Percentiles rank a stretch among this genome's conserved stretches.
These are phyloP conservation scores for Drosophila tsacasi DNA, from an alignment of 1,140 invertebrate species.

Conservation along the genomic window DNA sequence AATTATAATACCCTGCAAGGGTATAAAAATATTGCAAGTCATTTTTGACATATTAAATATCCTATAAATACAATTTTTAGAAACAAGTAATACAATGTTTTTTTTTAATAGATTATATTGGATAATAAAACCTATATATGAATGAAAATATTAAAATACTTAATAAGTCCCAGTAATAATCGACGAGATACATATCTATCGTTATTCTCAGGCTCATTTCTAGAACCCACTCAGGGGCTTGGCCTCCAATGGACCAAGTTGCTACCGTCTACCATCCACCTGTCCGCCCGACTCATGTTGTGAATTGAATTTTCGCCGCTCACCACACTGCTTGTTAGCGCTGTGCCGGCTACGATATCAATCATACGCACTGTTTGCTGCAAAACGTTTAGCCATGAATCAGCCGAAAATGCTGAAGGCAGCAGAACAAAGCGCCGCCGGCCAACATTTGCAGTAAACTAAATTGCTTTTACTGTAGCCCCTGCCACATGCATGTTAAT, in stretches of 20 bases:
- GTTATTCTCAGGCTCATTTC: neutral
- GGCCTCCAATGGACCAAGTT: conserved; percentile 33
- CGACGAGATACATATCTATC: neutral
- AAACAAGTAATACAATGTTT: too few relatives aligned
- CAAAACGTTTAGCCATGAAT: conserved; percentile 77
- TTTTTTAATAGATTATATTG: too few relatives aligned
- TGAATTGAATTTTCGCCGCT: conserved; percentile 58
- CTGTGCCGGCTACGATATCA: conserved; percentile 61
- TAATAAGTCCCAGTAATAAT: neutral
- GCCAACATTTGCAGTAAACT: conserved; percentile 76
- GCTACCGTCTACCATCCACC: neutral
- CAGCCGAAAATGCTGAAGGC: conserved; percentile 70
- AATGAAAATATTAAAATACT: too few relatives aligned
- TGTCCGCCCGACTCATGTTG: conserved; percentile 34
- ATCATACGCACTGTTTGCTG: conserved; percentile 80
- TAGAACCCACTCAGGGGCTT: neutral
- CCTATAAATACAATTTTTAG: too few relatives aligned
- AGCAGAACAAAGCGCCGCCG: conserved; percentile 56
- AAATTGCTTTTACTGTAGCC: conserved; percentile 75
- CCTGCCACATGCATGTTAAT: conserved; percentile 71
- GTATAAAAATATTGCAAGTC: too few relatives aligned
- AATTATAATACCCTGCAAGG: too few relatives aligned
- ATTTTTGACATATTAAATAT: too few relatives aligned
- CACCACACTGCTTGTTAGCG: conserved; percentile 24
- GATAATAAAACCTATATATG: too few relatives aligned